phyloP scores from a whole-genome alignment of 2,113 vertebrate genomes.

The Hucho hucho region DNA sequence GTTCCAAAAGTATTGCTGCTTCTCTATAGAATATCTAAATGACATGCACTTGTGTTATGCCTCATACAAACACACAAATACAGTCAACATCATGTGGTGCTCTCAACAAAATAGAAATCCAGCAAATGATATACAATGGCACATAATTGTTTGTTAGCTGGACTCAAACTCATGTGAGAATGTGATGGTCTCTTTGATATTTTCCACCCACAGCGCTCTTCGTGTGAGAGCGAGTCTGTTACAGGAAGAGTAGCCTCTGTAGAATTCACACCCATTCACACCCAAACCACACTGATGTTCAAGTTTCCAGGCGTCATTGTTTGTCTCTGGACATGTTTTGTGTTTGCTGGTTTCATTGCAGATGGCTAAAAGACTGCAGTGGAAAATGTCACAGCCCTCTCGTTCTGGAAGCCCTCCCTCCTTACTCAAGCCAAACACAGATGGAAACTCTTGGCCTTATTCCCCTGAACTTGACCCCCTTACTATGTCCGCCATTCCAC shows the following conservation, averaged over 20 bases:
- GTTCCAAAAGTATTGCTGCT: too few species aligned
- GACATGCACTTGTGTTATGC: too few species aligned
- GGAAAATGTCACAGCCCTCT: neutral
- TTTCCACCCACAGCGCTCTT: neutral
- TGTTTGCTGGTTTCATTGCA: neutral
- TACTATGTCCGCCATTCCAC: too few species aligned
- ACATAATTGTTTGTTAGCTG: neutral
- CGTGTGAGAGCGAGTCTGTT: neutral
- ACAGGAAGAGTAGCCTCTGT: neutral
- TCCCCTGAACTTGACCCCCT: neutral
- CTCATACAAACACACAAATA: too few species aligned
- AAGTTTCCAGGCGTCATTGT: slow-evolving; percentile 27
- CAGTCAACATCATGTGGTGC: too few species aligned
- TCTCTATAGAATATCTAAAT: too few species aligned
- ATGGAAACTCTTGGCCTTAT: neutral
- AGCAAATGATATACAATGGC: too few species aligned
- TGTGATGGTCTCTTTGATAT: neutral
- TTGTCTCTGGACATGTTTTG: neutral
- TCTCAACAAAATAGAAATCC: too few species aligned
- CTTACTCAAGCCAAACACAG: neutral
- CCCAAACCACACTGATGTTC: slow-evolving; percentile 14
- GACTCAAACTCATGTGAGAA: neutral
- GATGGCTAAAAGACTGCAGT: neutral
- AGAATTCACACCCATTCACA: slow-evolving; percentile 30
- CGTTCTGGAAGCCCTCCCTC: neutral